A percentile compares a stretch with the other conserved stretches of the same genome.
Conservation (phyloP, 2,888 invertebrate species). For the Tryphoninae sp. region DNA sequence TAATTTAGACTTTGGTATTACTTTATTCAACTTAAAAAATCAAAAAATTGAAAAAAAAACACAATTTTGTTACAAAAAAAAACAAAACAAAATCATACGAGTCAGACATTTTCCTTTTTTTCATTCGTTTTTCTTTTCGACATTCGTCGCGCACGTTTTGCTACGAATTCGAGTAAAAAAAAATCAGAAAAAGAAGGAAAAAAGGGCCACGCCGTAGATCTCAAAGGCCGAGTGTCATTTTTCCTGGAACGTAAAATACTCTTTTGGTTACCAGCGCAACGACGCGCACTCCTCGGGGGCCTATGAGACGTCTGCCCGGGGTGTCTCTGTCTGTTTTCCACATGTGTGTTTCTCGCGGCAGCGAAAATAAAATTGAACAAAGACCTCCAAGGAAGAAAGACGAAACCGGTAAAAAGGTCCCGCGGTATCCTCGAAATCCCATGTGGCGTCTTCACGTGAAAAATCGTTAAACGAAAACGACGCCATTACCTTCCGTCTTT, state of each 20-base stretch:
- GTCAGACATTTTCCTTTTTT: neutral
- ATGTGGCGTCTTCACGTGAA: constrained; percentile 22
- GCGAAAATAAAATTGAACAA: constrained; percentile 60
- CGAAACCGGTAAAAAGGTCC: constrained; percentile 10
- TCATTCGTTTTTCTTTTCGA: neutral
- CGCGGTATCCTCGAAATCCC: constrained; percentile 35
- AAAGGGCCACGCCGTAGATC: constrained; percentile 7
- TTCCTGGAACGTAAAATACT: constrained; percentile 34
- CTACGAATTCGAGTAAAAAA: neutral
- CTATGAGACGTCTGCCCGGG: constrained; percentile 41
- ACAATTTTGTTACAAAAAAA: neutral
- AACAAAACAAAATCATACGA: neutral
- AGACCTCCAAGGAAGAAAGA: constrained; percentile 53
- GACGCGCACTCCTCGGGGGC: neutral
- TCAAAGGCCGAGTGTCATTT: constrained; percentile 13
- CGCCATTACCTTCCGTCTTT: too few relatives aligned
- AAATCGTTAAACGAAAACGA: too few relatives aligned
- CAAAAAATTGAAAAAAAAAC: too few relatives aligned
- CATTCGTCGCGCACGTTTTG: constrained; percentile 4
- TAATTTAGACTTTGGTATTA: too few relatives aligned
- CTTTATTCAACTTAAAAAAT: too few relatives aligned
- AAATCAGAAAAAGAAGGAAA: neutral
- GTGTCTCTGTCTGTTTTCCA: constrained; percentile 59
- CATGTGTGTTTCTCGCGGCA: constrained; percentile 44
- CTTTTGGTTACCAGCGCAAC: neutral